phyloP scores from a whole-genome alignment of 30 jellyfish, hydroid and myxozoan species.

The Cassiopea xamachana region DNA sequence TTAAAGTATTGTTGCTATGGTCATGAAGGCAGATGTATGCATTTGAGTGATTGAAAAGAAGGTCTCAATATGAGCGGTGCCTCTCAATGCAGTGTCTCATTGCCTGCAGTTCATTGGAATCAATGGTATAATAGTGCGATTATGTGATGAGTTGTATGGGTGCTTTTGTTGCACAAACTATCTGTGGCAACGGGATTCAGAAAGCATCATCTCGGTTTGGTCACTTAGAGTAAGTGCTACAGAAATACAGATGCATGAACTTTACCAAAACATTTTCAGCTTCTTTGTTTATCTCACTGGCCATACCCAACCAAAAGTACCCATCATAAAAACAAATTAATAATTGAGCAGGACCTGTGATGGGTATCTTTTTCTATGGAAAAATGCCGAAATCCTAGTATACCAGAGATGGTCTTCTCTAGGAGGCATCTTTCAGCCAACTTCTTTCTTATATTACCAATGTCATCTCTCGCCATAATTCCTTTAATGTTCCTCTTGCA shows the following conservation, averaged over 20 bases:
- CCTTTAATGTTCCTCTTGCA: too few relatives aligned
- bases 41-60: not conserved
- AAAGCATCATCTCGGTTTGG: not conserved
- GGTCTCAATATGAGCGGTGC: not conserved
- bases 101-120: not conserved
- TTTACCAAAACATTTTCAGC: not conserved
- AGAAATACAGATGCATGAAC: constrained; percentile 9
- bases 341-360: not conserved
- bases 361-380: not conserved
- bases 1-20: not conserved
- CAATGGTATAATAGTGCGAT: not conserved
- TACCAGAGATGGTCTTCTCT: constrained; percentile 12
- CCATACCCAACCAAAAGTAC: constrained; percentile 8
- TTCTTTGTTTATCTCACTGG: not conserved
- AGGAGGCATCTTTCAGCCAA: not conserved
- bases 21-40: not conserved
- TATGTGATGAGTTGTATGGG: not conserved
- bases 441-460: not conserved
- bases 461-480: not conserved
- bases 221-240: not conserved
- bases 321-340: not conserved
- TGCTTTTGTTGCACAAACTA: not conserved
- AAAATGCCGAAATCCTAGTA: constrained; percentile 10
- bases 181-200: not conserved
- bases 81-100: not conserved